phyloP scores from a whole-genome alignment of 2,888 invertebrate genomes.

The Ophonus ardosiacus region DNA sequence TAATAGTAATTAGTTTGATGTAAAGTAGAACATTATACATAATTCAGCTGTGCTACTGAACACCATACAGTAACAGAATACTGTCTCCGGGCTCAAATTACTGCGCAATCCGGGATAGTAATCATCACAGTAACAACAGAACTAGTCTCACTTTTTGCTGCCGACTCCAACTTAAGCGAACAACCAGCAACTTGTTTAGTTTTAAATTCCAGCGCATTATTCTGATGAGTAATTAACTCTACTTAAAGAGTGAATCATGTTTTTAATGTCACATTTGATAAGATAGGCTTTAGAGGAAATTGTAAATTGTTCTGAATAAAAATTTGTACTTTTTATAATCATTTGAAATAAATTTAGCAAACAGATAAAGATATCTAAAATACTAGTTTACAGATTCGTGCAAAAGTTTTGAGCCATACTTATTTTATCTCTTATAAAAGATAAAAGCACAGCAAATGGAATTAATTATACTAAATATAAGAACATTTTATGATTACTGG shows the following conservation, averaged over 20 bases:
- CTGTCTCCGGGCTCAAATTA: constrained; percentile 8
- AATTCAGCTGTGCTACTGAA: constrained; percentile 10
- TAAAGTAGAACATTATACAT: constrained; percentile 22
- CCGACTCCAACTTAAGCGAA: constrained; percentile 22
- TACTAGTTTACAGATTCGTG: too few relatives aligned
- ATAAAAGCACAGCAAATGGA: too few relatives aligned
- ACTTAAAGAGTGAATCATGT: constrained; percentile 43
- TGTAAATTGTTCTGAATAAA: not conserved
- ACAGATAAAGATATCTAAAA: too few relatives aligned
- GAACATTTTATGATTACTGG: too few relatives aligned
- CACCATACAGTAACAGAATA: constrained; percentile 25
- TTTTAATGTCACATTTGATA: constrained; percentile 26
- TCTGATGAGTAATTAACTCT: constrained; percentile 45
- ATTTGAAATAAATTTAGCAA: too few relatives aligned
- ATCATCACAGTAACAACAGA: constrained; percentile 31
- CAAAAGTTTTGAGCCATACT: too few relatives aligned
- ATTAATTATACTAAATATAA: too few relatives aligned
- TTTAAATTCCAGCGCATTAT: constrained; percentile 38
- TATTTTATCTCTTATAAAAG: too few relatives aligned
- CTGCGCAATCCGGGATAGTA: constrained; percentile 45
- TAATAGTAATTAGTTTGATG: too few relatives aligned
- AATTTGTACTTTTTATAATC: too few relatives aligned
- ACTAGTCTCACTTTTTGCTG: constrained; percentile 8
- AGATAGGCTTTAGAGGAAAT: constrained; percentile 8
- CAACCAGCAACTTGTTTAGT: constrained; percentile 41